A percentile compares a stretch with the other conserved stretches of the same genome.
Conservation (phyloP, 2,888 invertebrate species). For the Ophioninae sp. region DNA sequence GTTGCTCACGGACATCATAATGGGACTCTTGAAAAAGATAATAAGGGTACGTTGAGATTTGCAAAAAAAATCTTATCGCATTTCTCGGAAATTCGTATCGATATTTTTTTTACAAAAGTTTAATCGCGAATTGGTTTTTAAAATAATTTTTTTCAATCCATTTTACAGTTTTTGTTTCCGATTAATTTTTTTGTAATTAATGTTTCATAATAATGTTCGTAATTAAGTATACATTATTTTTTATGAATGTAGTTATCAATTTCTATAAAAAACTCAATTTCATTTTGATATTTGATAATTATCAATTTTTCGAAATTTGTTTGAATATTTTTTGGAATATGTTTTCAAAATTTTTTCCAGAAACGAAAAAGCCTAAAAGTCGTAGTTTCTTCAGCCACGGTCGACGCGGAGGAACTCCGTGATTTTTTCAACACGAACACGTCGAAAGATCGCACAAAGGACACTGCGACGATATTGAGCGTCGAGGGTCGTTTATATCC, state of each 20-base stretch:
- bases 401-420: conserved; percentile 93
- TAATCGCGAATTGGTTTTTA: not conserved
- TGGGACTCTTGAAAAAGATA: conserved; percentile 97
- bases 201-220: not conserved
- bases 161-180: not conserved
- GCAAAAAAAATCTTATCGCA: not conserved
- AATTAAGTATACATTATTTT: conserved; percentile 1
- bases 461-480: conserved; percentile 91
- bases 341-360: conserved; percentile 77
- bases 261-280: not conserved
- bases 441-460: conserved; percentile 81
- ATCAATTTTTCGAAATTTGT: no score
- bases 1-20: conserved; percentile 94
- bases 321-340: not conserved
- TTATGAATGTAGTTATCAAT: no score
- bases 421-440: conserved; percentile 88
- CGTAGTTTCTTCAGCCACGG: conserved; percentile 96
- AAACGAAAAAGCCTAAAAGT: conserved; percentile 91
- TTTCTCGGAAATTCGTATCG: not conserved
- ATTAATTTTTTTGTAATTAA: not conserved
- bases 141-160: no score
- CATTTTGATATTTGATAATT: not conserved
- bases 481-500: conserved; percentile 95
- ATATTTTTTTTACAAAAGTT: not conserved
- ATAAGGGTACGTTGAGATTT: conserved; percentile 83